Evolutionary conservation across 2,113 vertebrate genomes (phyloP).

Genomic region (Neodontobutis hainanensis): DNA sequence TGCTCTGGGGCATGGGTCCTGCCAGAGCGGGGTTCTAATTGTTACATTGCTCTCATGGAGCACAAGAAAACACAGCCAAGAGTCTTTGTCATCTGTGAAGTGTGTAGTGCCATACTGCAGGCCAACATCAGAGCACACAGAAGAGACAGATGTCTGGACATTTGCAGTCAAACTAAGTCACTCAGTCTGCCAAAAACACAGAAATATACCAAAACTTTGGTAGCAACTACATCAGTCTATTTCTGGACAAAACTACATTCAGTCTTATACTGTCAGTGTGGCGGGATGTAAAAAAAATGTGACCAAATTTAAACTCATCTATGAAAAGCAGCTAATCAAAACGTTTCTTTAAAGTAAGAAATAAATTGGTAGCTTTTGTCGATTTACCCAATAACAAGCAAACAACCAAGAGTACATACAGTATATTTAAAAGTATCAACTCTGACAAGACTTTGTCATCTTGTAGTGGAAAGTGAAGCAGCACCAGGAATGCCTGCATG

Average conservation of each 20-base stretch:
- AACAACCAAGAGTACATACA: constrained; percentile 22
- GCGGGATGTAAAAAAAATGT: background rate
- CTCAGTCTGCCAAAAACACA: constrained; percentile 70
- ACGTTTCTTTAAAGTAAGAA: background rate
- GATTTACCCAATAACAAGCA: constrained; percentile 13
- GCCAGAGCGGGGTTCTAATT: constrained; percentile 81
- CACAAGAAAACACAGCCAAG: constrained; percentile 70
- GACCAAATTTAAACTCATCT: background rate
- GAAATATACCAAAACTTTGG: constrained; percentile 64
- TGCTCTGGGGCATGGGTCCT: constrained; percentile 75
- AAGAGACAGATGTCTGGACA: constrained; percentile 80
- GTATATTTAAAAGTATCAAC: constrained; percentile 34
- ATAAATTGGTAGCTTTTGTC: background rate
- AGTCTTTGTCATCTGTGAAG: constrained; percentile 81
- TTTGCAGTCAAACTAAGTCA: constrained; percentile 80
- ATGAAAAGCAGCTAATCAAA: constrained; percentile 23
- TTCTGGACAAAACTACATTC: constrained; percentile 21
- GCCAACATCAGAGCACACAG: constrained; percentile 71
- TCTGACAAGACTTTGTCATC: constrained; percentile 45
- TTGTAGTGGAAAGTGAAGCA: constrained; percentile 52
- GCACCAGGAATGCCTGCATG: constrained; percentile 68
- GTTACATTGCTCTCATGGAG: constrained; percentile 79
- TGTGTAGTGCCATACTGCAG: constrained; percentile 70
- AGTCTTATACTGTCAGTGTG: background rate
- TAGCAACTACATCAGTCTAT: constrained; percentile 51